Evolutionary conservation across 2,113 vertebrate species (phyloP).

Genomic region (Lampris incognitus): DNA sequence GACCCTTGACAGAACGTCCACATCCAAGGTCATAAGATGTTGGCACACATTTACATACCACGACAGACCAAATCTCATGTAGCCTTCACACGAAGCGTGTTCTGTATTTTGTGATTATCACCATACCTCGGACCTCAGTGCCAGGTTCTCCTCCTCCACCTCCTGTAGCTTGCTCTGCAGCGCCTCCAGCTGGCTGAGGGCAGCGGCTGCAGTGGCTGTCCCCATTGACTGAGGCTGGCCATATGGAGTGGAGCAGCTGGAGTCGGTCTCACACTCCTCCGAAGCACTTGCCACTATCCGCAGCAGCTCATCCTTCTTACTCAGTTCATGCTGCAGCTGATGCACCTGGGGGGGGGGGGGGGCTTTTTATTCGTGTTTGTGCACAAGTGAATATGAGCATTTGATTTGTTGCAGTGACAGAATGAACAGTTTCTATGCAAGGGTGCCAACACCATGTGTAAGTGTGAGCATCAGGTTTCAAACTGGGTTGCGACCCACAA

Average conservation of each 20-base stretch:
- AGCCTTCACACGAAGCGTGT: no score
- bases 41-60: no score
- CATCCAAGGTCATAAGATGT: no score
- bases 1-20: no score
- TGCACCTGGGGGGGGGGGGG: conserved; percentile 83
- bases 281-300: conserved; percentile 92
- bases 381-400: background rate
- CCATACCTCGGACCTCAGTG: conserved; percentile 89
- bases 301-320: conserved; percentile 95
- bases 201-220: conserved; percentile 60
- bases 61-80: no score
- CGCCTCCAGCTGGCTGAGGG: conserved; percentile 89
- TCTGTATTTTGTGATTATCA: background rate
- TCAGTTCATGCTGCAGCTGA: conserved; percentile 94
- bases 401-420: no score
- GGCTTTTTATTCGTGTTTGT: background rate
- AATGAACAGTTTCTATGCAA: no score
- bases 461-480: background rate
- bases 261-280: conserved; percentile 95
- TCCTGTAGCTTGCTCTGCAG: conserved; percentile 92
- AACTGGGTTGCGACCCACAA: no score
- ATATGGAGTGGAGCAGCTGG: conserved; percentile 90
- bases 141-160: conserved; percentile 95
- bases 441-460: background rate
- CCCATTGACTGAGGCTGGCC: conserved; percentile 76